A percentile compares a stretch with the other conserved stretches of the same genome.
These are phyloP conservation scores for Sinonovacula constricta DNA, from an alignment of 1,140 invertebrate genomes.

Conservation along the genomic window DNA sequence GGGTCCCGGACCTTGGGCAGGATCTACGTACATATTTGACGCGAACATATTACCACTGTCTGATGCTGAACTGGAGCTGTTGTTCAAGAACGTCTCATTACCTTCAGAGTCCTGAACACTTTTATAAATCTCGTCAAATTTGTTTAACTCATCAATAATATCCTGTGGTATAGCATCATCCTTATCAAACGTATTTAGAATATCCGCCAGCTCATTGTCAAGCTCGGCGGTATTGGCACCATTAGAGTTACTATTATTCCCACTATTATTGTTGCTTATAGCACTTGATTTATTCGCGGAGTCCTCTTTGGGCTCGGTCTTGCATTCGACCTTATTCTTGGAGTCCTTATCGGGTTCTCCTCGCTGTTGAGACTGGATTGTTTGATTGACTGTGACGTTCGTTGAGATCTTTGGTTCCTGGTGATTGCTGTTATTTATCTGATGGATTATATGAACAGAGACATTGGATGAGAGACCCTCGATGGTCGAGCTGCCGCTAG, in stretches of 20 bases:
- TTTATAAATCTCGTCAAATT: conserved; percentile 72
- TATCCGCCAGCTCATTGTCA: conserved; percentile 82
- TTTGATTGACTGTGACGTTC: conserved; percentile 93
- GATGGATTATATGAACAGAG: conserved; percentile 93
- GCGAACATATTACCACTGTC: conserved; percentile 63
- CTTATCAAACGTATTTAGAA: conserved; percentile 88
- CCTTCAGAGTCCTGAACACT: conserved; percentile 63
- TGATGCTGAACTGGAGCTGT: conserved; percentile 60
- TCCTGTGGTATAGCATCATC: conserved; percentile 89
- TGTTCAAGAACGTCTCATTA: conserved; percentile 62
- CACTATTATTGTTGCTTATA: conserved; percentile 36
- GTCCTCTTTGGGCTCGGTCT: conserved; percentile 87
- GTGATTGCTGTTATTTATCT: conserved; percentile 91
- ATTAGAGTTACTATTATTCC: conserved; percentile 80
- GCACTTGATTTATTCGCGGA: conserved; percentile 11
- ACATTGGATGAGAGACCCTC: conserved; percentile 72
- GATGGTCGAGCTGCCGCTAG: conserved; percentile 30
- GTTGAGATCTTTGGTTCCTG: conserved; percentile 92
- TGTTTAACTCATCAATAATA: conserved; percentile 90
- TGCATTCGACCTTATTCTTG: conserved; percentile 85
- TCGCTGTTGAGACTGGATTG: conserved; percentile 90
- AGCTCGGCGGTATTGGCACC: conserved; percentile 85
- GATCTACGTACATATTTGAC: conserved; percentile 55
- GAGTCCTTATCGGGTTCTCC: conserved; percentile 79
- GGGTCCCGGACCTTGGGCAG: conserved; percentile 33